These are phyloP conservation scores for Agrilus planipennis DNA, from an alignment of 1,140 invertebrate species.

Conservation along the genomic window DNA sequence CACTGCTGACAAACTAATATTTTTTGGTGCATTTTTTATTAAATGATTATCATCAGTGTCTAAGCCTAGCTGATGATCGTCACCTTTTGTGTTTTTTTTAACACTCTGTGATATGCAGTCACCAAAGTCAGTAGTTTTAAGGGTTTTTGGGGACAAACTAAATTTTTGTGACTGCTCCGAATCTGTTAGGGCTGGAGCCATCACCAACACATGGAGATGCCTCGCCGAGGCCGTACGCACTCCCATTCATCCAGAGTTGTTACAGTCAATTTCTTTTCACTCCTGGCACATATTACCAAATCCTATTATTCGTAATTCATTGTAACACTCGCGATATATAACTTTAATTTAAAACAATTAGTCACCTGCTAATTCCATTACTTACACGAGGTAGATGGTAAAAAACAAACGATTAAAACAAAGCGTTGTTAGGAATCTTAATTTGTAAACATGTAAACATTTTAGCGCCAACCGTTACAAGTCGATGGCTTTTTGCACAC, in stretches of 20 bases:
- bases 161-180: conserved; percentile 48
- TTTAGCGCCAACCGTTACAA: conserved; percentile 4
- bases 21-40: conserved; percentile 11
- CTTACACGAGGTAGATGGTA: conserved; percentile 8
- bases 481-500: background rate
- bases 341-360: conserved; percentile 10
- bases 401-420: background rate
- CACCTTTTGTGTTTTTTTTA: conserved; percentile 5
- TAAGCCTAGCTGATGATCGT: conserved; percentile 9
- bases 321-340: too few relatives aligned
- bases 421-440: conserved; percentile 1
- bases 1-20: conserved; percentile 10
- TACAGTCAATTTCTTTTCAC: conserved; percentile 2
- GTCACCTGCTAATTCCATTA: conserved; percentile 23
- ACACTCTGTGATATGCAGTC: conserved; percentile 1
- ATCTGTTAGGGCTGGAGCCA: conserved; percentile 63
- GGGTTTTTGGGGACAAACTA: conserved; percentile 36
- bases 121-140: background rate
- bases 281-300: background rate
- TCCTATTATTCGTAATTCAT: too few relatives aligned
- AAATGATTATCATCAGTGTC: background rate
- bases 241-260: conserved; percentile 50
- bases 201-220: conserved; percentile 52
- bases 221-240: conserved; percentile 41
- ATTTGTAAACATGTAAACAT: conserved; percentile 5